phyloP scores from a whole-genome alignment of 2,797 vertebrate species.

The Amphiprion clarkii region DNA sequence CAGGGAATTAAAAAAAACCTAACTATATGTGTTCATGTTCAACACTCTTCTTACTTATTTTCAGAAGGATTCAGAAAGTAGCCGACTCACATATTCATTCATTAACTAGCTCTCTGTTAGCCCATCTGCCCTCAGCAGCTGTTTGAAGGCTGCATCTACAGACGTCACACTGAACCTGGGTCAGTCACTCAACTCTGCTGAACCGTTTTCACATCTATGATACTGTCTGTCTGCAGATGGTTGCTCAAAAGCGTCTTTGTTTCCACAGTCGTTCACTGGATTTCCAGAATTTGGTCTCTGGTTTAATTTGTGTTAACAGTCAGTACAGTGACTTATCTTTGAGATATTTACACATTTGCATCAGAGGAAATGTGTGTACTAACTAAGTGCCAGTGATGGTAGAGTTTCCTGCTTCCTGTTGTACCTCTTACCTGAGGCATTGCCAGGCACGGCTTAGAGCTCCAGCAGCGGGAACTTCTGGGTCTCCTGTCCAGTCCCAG shows the following conservation, averaged over 20 bases:
- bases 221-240: background rate
- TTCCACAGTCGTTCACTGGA: background rate
- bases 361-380: background rate
- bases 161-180: slow-evolving; percentile 28
- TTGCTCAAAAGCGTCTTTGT: slow-evolving; percentile 3
- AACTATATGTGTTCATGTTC: background rate
- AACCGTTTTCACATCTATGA: slow-evolving; percentile 4
- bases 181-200: slow-evolving; percentile 22
- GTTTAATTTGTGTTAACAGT: background rate
- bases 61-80: slow-evolving; percentile 16
- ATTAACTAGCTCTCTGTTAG: slow-evolving; percentile 7
- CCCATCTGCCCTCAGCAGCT: slow-evolving; percentile 37
- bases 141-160: slow-evolving; percentile 25
- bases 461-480: slow-evolving; percentile 90
- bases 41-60: slow-evolving; percentile 2
- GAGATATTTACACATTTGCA: background rate
- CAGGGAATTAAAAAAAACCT: background rate
- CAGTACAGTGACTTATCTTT: background rate
- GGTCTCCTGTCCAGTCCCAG: slow-evolving; percentile 88
- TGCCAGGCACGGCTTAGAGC: slow-evolving; percentile 91
- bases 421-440: slow-evolving; percentile 95
- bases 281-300: background rate
- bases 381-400: background rate
- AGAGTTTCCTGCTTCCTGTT: no score
- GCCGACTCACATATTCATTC: background rate